Conservation (phyloP, 2,113 vertebrate species). For the Progne subis region DNA sequence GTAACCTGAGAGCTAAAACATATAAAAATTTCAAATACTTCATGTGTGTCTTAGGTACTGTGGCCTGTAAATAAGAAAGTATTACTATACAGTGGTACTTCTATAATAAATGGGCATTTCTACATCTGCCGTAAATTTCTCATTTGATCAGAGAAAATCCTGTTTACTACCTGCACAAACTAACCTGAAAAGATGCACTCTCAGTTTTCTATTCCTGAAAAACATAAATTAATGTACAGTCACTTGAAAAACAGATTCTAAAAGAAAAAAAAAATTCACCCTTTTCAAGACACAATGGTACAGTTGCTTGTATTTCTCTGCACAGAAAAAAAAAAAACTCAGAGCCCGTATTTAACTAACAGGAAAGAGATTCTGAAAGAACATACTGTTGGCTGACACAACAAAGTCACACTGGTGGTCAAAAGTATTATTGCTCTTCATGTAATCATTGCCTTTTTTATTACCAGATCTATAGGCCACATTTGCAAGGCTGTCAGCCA, state of each 20-base stretch:
- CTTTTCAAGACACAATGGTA: not conserved
- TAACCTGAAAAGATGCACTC: not conserved
- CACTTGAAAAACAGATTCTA: not conserved
- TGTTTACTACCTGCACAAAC: not conserved
- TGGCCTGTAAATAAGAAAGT: not conserved
- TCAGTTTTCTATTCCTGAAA: not conserved
- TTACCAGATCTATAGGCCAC: not conserved
- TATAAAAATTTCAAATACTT: not conserved
- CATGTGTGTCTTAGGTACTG: not conserved
- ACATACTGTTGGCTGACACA: rapidly evolving
- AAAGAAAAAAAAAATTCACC: not conserved
- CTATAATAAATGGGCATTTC: not conserved
- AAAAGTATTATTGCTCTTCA: not conserved
- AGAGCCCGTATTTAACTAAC: not conserved
- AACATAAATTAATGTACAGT: not conserved
- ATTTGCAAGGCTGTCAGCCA: not conserved
- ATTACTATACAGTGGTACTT: not conserved
- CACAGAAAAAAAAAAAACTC: not conserved
- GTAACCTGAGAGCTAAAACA: not conserved
- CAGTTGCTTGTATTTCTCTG: not conserved
- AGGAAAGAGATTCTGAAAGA: not conserved
- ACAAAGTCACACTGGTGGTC: not conserved
- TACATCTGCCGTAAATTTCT: not conserved
- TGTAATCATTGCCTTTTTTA: not conserved
- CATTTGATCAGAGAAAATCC: not conserved